Evolutionary conservation across 2,888 invertebrate species (phyloP), one percentile per base, ranked within the genome.

Genomic region (Mimachlamys varia): DNA sequence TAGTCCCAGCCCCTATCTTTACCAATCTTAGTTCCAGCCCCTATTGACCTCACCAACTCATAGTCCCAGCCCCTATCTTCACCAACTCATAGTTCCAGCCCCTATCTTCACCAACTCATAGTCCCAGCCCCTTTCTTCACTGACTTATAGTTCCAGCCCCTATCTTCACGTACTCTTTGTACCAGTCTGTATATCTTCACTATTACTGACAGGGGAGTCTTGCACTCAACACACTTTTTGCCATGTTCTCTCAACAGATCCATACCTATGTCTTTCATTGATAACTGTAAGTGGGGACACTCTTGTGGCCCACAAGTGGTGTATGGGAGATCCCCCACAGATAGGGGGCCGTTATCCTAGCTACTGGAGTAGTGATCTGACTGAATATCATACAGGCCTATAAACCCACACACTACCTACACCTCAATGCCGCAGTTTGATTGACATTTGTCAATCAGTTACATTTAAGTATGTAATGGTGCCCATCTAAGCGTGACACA

Each of bases 401-500:
- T 53, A 53, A 53, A 22, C 15, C 22, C n/a, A 19, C 58, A 58
- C 58, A 22, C 58, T 10, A 55, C 3, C 10, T 4, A 33, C 33
- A 44, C 44, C 44, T 76, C 3, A 13, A 33, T 76, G 76, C 76
- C 22, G 5, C 13, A 76, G 33, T 27, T 33, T 76, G 76, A 76
- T 33, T 76, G 76, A 33, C 76, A 76, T 12, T 17, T 76, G 76
- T 33, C 76, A 76, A 76, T 76, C 76, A 76, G 27, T 33, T 76
- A 22, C 33, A 12, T 76, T 76, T 33, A 76, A 76, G 76, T 76
- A 22, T 76, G 27, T 76, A 76, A 76, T 76, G 76, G 33, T 27
- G 76, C 76, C 27, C 76, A 76, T 76, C 76, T 15, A 76, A 76
- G 76, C 15, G 76, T 76, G 76, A 76, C 76, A 76, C 33, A 76